Evolutionary conservation across 2,797 vertebrate genomes (phyloP).

Genomic region (Neosalanx taihuensis): DNA sequence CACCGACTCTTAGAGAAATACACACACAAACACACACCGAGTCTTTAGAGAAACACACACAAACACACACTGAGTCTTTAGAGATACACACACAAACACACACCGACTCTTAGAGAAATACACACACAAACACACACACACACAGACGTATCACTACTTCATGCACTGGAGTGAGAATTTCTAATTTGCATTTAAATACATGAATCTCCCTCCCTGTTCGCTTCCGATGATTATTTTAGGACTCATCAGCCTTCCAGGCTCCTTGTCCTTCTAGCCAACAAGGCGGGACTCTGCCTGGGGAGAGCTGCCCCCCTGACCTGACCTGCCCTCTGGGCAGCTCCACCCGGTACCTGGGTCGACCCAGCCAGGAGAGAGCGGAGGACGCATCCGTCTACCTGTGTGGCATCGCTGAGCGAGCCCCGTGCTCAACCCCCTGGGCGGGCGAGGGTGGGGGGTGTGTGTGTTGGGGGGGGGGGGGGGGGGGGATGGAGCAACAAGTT

Average conservation of each 20-base stretch:
- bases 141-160: not conserved
- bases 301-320: constrained; percentile 3
- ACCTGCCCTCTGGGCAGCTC: not conserved
- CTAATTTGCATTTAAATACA: constrained; percentile 63
- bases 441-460: too few relatives aligned
- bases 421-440: not conserved
- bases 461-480: too few relatives aligned
- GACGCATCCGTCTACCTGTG: not conserved
- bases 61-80: too few relatives aligned
- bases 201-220: constrained; percentile 27
- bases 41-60: too few relatives aligned
- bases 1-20: too few relatives aligned
- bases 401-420: not conserved
- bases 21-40: too few relatives aligned
- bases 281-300: constrained; percentile 27
- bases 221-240: constrained; percentile 11
- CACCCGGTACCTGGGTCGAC: constrained; percentile 16
- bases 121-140: constrained; percentile 31
- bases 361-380: too few relatives aligned
- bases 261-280: not conserved
- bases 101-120: constrained; percentile 32
- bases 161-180: constrained; percentile 29
- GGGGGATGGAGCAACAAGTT: too few relatives aligned
- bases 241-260: constrained; percentile 20
- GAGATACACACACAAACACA: constrained; percentile 3